These are phyloP conservation scores for Podarcis raffonei DNA, from an alignment of 2,113 vertebrate species.

Conservation along the genomic window DNA sequence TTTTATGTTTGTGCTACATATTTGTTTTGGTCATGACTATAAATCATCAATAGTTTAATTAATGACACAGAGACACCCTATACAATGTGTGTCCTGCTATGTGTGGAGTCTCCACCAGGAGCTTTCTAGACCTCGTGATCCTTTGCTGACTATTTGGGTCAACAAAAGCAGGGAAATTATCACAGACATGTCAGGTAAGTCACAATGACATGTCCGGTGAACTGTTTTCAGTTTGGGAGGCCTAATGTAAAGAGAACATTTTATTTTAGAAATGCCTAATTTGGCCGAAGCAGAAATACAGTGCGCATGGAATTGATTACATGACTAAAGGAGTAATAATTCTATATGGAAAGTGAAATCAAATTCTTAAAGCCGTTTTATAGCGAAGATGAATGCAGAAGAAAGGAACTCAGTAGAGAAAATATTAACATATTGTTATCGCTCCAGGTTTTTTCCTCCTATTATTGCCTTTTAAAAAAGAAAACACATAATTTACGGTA, in stretches of 20 bases:
- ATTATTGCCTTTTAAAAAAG: not conserved
- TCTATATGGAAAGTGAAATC: not conserved
- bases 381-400: not conserved
- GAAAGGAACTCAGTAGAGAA: not conserved
- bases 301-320: not conserved
- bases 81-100: not conserved
- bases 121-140: not conserved
- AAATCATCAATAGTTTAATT: not conserved
- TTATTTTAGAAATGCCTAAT: not conserved
- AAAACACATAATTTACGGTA: not conserved
- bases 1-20: not conserved
- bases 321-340: too few species aligned
- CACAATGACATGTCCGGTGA: not conserved
- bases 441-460: not conserved
- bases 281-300: not conserved
- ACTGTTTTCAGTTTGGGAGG: not conserved
- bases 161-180: too few species aligned
- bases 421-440: not conserved
- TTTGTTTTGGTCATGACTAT: not conserved
- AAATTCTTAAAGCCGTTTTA: constrained; percentile 14
- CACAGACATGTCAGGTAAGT: not conserved
- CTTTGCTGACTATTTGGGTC: too few species aligned
- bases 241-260: not conserved
- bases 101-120: not conserved
- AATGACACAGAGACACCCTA: not conserved